Evolutionary conservation across 2,113 vertebrate genomes (phyloP).

Genomic region (mouse (Mus musculus)): DNA sequence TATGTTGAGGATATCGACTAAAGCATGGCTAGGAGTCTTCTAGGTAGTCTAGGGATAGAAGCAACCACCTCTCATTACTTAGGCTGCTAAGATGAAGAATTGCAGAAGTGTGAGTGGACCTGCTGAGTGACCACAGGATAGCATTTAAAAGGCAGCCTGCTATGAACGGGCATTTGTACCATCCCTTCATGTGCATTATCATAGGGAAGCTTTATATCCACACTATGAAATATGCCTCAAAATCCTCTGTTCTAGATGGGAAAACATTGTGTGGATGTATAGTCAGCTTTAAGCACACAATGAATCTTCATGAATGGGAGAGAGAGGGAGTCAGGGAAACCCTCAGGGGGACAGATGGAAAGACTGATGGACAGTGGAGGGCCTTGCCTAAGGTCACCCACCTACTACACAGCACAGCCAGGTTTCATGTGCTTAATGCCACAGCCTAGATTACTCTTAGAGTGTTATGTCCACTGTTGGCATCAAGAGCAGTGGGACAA

Average conservation of each 20-base stretch:
- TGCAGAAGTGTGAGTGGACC: neutral
- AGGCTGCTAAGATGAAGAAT: neutral
- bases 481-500: neutral
- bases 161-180: rapidly evolving
- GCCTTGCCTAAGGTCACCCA: neutral
- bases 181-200: no score
- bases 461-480: neutral
- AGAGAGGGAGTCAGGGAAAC: neutral
- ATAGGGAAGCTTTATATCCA: neutral
- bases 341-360: neutral
- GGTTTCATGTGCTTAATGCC: neutral
- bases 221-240: neutral
- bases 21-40: neutral
- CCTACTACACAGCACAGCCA: rapidly evolving
- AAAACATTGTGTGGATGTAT: rapidly evolving
- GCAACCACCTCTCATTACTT: neutral
- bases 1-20: neutral
- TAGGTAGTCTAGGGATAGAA: neutral
- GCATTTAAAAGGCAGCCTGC: neutral
- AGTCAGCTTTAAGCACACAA: neutral
- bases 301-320: neutral
- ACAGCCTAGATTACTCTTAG: neutral
- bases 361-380: neutral
- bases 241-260: rapidly evolving
- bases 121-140: neutral